Evolutionary conservation across 2,888 invertebrate species (phyloP), one percentile per base, ranked within the genome.

Genomic region (Rapana venosa): DNA sequence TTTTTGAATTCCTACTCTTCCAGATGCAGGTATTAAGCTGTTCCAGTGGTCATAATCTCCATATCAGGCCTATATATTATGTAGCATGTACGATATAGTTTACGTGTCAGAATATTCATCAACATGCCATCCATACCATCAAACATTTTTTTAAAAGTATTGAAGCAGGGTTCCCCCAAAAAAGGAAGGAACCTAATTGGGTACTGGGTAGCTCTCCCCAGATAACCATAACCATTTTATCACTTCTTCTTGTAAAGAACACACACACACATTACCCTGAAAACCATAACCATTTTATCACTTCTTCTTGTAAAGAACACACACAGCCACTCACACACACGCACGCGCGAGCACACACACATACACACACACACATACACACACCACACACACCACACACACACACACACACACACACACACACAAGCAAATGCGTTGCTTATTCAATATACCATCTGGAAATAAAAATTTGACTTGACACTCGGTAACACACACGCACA

Each of bases 301-400:
- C 61, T 15, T 17, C 17, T 2, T 66, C 66, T 22, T 66, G 13
- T 17, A 61, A 11, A 61, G 13, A 61, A 61, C 61, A 70, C 70
- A 70, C 70, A 70, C 70, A 22, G 22, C 11, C 74, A 74, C 74
- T 20, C 74, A 74, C 74, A 74, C 74, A 74, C n/a, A 74, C 74
- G 32, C 35, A 79, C 79, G 32, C 32, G 32, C 79, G 32, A 32
- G 32, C 79, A 79, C 79, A 79, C 79, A 79, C 79, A 79, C 79
- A 79, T 35, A 79, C 79, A 79, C 79, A 79, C 35, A 35, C 79
- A 79, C 35, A 35, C 79, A 79, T 11, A 22, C 35, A 79, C 79
- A 79, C 11, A 79, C 35, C 11, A 79, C 35, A 79, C 32, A 35
- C 32, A 35, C 74, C n/a, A 13, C 66, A 47, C 47, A 47, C 8